Base-by-base conservation (phyloP, 2,888 invertebrate species). In the Noctua janthina region DNA sequence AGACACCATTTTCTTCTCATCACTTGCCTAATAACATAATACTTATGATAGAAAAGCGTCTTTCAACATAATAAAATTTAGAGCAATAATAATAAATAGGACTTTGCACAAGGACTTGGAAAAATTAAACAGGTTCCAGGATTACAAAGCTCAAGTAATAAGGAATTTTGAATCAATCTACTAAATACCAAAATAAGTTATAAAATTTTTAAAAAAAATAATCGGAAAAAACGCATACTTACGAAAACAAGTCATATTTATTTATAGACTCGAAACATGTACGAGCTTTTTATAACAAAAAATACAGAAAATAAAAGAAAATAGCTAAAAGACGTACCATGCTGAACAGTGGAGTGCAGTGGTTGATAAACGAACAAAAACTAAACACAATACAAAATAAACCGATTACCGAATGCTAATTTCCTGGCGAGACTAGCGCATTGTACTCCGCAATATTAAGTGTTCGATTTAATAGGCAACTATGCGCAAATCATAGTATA, bases 1-100 rank as follows among this genome's bases (percentile, higher is more conserved):
- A 73, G 93, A 91, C 54, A 93, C 94, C 97, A 97, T 97, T 73
- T 94, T 95, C 83, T 93, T 93, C 66, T 90, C 89, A 81, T 93
- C 93, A 89, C 90, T 94, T 74, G 94, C 95, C 96, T 96, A 90
- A 15, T 39, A 74, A 70, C 3, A 74, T 11, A 84, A 49, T 29
- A 17, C 1, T 29, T 39, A 54, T n/a, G 35, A 39, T 54, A 81
- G n/a, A 54, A 56, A 69, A 82, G 1, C 2, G 13, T 23, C 13
- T 66, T 56, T 6, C 6, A 23, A 10, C 17, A 5, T 10, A 11
- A 29, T 43, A 67, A 51, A 17, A 76, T 10, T 43, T 1, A 62
- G 7, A 81, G 5, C 51, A 69, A 56, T 54, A 20, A n/a, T 46
- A 39, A 35, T 35, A 15, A 29, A 29, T 43, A n/a, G 23, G 23